Conservation (phyloP, 2,888 invertebrate genomes). For the Dascillus cervinus region DNA sequence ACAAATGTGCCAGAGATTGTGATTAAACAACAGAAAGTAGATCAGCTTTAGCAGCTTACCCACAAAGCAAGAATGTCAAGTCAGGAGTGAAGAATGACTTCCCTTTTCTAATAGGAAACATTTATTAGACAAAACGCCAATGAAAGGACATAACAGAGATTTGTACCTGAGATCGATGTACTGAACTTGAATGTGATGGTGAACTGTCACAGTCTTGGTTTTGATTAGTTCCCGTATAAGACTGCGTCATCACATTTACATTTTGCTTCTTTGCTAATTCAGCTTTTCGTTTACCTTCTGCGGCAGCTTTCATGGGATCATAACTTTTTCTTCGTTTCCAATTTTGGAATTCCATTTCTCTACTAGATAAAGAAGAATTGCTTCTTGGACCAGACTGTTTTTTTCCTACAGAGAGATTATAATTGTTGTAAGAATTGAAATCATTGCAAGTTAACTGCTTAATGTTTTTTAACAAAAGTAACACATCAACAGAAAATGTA, state of each 20-base stretch:
- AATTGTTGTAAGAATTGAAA: too few species aligned
- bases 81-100: too few species aligned
- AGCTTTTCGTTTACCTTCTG: conserved; percentile 68
- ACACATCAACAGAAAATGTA: too few species aligned
- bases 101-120: too few species aligned
- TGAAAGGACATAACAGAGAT: too few species aligned
- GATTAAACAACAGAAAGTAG: too few species aligned
- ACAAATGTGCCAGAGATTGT: too few species aligned
- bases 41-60: too few species aligned
- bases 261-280: conserved; percentile 45
- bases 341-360: conserved; percentile 85
- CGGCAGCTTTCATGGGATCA: conserved; percentile 90
- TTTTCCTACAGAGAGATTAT: conserved; percentile 45
- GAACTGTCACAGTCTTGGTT: conserved; percentile 39
- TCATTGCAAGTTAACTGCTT: too few species aligned
- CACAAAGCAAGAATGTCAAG: too few species aligned
- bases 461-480: too few species aligned
- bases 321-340: conserved; percentile 95
- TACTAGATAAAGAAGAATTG: conserved; percentile 62
- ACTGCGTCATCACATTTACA: conserved; percentile 36
- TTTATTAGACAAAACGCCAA: too few species aligned
- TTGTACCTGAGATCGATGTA: conserved; percentile 42
- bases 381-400: conserved; percentile 56
- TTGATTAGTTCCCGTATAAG: conserved; percentile 32
- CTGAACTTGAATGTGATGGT: conserved; percentile 41